Evolutionary conservation across 2,113 vertebrate genomes (phyloP).

Genomic region (Semicossyphus pulcher): DNA sequence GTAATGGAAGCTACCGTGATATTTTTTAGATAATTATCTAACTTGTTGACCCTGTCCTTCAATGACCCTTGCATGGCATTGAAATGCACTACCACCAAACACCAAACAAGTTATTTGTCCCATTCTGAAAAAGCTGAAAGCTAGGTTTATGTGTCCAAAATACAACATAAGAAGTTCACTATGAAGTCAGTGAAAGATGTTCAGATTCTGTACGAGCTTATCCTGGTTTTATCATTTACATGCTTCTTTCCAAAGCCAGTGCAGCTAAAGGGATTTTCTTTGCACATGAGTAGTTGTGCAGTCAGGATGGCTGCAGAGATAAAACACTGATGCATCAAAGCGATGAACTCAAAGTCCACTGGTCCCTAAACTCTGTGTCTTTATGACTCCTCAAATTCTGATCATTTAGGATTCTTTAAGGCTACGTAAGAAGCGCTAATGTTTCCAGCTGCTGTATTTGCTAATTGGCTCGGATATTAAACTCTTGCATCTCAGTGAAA

Average conservation of each 20-base stretch:
- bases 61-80: too few relatives aligned
- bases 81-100: too few relatives aligned
- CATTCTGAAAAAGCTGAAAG: too few relatives aligned
- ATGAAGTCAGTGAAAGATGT: neutral
- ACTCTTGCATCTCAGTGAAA: neutral
- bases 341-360: conserved; percentile 10
- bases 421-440: too few relatives aligned
- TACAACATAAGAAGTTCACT: neutral
- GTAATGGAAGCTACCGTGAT: too few relatives aligned
- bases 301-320: neutral
- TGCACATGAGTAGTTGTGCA: neutral
- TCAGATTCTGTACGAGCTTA: neutral
- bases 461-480: neutral
- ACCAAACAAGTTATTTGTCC: too few relatives aligned
- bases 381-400: neutral
- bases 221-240: conserved; percentile 4
- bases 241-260: neutral
- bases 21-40: too few relatives aligned
- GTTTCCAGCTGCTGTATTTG: neutral
- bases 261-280: conserved; percentile 5
- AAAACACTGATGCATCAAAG: conserved; percentile 5
- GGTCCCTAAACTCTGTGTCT: neutral
- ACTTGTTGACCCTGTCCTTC: too few relatives aligned
- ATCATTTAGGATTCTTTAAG: too few relatives aligned
- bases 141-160: too few relatives aligned